Percentiles rank a stretch among this genome's conserved stretches.
phyloP scores from a whole-genome alignment of 2,888 invertebrate genomes.

The Pheosia tremula region DNA sequence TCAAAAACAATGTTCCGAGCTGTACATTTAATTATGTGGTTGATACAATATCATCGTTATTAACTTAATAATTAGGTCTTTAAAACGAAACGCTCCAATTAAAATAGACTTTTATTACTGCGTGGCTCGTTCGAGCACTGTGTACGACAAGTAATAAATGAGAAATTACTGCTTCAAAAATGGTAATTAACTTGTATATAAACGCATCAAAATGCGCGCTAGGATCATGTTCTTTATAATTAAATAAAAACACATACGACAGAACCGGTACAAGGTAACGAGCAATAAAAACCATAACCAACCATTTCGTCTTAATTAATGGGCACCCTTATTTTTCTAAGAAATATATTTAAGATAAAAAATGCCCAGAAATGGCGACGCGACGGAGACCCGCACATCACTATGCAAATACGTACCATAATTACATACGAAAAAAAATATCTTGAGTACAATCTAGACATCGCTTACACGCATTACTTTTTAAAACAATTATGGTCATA shows the following conservation, averaged over 20 bases:
- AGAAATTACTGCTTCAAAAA: conserved; percentile 63
- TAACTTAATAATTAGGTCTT: conserved; percentile 62
- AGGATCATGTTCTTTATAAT: conserved; percentile 35
- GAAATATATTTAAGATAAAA: conserved; percentile 57
- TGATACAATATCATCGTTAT: conserved; percentile 59
- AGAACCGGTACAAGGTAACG: conserved; percentile 56
- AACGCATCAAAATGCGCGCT: conserved; percentile 61
- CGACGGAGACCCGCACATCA: conserved; percentile 60
- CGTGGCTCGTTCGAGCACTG: conserved; percentile 43
- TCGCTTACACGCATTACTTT: conserved; percentile 73
- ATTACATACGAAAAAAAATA: conserved; percentile 59
- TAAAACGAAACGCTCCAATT: conserved; percentile 69
- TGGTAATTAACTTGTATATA: conserved; percentile 65
- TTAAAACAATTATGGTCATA: conserved; percentile 77
- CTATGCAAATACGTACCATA: conserved; percentile 76
- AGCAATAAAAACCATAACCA: conserved; percentile 56
- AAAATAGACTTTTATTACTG: conserved; percentile 68
- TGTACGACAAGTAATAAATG: conserved; percentile 69
- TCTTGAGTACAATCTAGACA: conserved; percentile 74
- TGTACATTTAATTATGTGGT: conserved; percentile 35
- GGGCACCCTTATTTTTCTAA: conserved; percentile 44
- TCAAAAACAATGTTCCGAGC: conserved; percentile 31
- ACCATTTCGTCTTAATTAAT: conserved; percentile 56
- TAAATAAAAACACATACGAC: conserved; percentile 43
- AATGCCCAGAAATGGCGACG: conserved; percentile 59